phyloP scores from a whole-genome alignment of 2,797 vertebrate genomes.

The Anguilla anguilla region DNA sequence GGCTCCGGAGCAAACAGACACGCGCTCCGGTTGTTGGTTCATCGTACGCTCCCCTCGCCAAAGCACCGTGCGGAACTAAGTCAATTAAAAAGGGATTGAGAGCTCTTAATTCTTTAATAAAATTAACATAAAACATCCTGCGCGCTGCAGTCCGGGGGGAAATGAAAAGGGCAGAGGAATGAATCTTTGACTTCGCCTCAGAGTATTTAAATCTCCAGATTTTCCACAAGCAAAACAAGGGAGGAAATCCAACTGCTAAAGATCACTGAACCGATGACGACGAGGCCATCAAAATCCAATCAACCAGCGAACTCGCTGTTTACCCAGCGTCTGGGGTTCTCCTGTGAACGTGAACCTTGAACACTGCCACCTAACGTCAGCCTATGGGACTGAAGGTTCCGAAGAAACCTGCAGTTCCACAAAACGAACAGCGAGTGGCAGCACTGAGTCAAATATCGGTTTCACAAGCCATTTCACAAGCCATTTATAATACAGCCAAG shows the following conservation, averaged over 20 bases:
- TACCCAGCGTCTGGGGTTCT: neutral
- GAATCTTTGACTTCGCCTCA: neutral
- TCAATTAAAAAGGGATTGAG: conserved; percentile 77
- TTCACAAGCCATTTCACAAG: conserved; percentile 43
- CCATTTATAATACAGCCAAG: conserved; percentile 37
- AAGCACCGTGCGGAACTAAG: conserved; percentile 61
- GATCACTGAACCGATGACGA: conserved; percentile 2
- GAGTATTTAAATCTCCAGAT: neutral
- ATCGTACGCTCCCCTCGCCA: conserved; percentile 56
- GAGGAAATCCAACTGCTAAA: conserved; percentile 15
- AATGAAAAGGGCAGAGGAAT: conserved; percentile 7
- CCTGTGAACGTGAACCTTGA: conserved; percentile 31
- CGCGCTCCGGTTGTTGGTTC: conserved; percentile 54
- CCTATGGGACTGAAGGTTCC: conserved; percentile 54
- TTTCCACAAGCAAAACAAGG: neutral
- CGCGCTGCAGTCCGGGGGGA: conserved; percentile 1
- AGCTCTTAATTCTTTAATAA: conserved; percentile 72
- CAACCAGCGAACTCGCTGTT: neutral
- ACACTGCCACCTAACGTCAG: conserved; percentile 73
- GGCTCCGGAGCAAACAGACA: conserved; percentile 62
- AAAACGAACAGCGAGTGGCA: conserved; percentile 77
- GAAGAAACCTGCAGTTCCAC: conserved; percentile 44
- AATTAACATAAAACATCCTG: conserved; percentile 53
- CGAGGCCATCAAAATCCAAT: neutral
- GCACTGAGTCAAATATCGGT: conserved; percentile 75